Conservation (phyloP, 2,888 invertebrate species). For the Caenorhabditis sp. region DNA sequence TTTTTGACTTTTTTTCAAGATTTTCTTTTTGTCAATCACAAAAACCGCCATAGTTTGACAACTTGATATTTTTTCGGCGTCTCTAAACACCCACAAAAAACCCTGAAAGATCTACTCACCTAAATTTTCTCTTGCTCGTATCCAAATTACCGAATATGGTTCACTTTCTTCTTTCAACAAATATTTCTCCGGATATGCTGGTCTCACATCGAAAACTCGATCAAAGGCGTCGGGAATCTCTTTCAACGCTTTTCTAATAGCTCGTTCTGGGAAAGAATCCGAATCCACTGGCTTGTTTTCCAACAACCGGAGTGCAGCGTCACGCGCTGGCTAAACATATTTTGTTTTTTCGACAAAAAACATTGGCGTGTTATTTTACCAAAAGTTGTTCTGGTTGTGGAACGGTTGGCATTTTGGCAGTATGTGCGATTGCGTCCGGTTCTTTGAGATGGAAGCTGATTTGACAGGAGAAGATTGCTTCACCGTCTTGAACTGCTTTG, state of each 20-base stretch:
- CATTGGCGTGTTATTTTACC: no score
- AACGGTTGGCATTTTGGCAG: conserved; percentile 55
- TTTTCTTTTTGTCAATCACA: no score
- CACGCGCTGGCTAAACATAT: conserved; percentile 18
- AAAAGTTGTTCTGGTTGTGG: conserved; percentile 47
- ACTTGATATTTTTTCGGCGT: no score
- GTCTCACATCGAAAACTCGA: conserved; percentile 46
- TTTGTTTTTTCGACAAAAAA: background rate
- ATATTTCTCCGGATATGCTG: conserved; percentile 43
- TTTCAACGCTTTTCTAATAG: conserved; percentile 38
- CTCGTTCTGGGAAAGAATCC: conserved; percentile 24
- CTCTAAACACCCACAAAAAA: no score
- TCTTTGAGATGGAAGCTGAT: conserved; percentile 60
- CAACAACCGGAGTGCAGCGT: conserved; percentile 37
- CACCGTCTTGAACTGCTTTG: conserved; percentile 72
- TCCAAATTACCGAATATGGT: conserved; percentile 43
- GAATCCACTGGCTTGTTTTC: conserved; percentile 31
- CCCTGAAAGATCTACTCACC: no score
- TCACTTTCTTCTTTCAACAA: conserved; percentile 37
- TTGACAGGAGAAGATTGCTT: conserved; percentile 71
- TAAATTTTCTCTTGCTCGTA: conserved; percentile 40
- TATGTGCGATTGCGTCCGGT: conserved; percentile 49
- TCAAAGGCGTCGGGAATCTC: conserved; percentile 49
- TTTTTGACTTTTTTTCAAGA: no score
- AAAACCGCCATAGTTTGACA: no score